These are phyloP conservation scores for Phoebastria nigripes DNA, from an alignment of 2,797 vertebrate species.

Conservation along the genomic window DNA sequence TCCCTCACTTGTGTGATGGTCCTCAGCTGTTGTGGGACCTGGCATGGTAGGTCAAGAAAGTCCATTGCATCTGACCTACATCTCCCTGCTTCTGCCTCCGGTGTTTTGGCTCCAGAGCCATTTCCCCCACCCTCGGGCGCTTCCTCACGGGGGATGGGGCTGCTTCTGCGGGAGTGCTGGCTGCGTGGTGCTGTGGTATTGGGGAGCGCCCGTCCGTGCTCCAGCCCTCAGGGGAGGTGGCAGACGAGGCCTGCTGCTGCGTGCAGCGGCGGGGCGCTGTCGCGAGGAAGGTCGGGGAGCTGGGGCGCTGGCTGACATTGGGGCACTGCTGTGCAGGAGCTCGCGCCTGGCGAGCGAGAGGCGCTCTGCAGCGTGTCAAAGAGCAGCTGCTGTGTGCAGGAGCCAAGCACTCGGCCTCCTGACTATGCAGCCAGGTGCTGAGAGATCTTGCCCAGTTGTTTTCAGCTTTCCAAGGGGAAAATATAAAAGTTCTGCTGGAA, in stretches of 20 bases:
- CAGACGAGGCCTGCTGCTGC: not conserved
- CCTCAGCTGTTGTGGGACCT: not conserved
- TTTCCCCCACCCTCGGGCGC: not conserved
- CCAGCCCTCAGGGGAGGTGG: not conserved
- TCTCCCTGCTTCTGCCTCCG: not conserved
- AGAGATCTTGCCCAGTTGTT: not conserved
- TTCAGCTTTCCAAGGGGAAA: not conserved
- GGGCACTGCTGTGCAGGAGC: not conserved
- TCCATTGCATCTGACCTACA: not conserved
- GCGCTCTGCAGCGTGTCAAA: not conserved
- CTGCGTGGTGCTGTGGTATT: not conserved
- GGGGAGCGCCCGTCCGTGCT: fast-evolving
- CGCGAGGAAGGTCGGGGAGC: fast-evolving
- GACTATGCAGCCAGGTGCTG: not conserved
- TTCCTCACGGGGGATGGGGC: not conserved
- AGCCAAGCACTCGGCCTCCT: not conserved
- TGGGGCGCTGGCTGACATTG: not conserved
- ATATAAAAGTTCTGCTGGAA: not conserved
- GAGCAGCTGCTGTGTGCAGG: not conserved
- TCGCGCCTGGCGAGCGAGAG: not conserved
- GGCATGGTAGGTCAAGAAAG: not conserved
- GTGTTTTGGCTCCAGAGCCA: not conserved
- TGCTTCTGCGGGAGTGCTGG: not conserved
- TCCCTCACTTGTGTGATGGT: fast-evolving
- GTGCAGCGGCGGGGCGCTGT: fast-evolving